Evolutionary conservation across 1,140 invertebrate species (phyloP).

Genomic region (Eriocheir sinensis): DNA sequence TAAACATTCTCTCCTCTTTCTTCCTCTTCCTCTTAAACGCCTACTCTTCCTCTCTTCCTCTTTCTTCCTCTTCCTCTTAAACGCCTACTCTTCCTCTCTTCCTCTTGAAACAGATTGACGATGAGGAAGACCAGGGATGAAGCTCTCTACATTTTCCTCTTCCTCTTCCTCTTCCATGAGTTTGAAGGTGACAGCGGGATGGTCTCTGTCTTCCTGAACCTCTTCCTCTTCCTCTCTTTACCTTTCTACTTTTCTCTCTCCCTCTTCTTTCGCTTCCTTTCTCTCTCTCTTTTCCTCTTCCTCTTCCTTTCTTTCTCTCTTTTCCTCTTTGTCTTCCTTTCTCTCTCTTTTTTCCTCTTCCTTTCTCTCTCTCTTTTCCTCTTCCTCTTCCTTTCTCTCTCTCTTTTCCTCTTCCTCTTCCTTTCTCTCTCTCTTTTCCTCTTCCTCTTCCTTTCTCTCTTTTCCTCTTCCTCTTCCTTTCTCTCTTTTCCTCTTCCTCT

Average conservation of each 20-base stretch:
- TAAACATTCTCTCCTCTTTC: neutral
- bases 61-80: too few species aligned
- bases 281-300: neutral
- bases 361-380: neutral
- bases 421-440: constrained; percentile 9
- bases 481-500: too few species aligned
- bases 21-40: neutral
- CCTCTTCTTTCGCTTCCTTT: neutral
- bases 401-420: neutral
- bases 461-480: neutral
- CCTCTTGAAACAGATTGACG: too few species aligned
- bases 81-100: too few species aligned
- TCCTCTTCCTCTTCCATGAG: too few species aligned
- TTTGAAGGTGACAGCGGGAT: neutral
- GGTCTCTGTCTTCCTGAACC: neutral
- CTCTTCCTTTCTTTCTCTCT: neutral
- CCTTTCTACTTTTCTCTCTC: neutral
- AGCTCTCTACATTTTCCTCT: too few species aligned
- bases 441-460: too few species aligned
- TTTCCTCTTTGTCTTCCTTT: constrained; percentile 29
- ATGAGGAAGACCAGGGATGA: too few species aligned
- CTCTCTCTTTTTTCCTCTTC: constrained; percentile 25
- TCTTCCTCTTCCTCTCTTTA: neutral
- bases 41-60: neutral
- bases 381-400: neutral